Conservation (phyloP, 2,888 invertebrate genomes). For the Rhamnusium bicolor region DNA sequence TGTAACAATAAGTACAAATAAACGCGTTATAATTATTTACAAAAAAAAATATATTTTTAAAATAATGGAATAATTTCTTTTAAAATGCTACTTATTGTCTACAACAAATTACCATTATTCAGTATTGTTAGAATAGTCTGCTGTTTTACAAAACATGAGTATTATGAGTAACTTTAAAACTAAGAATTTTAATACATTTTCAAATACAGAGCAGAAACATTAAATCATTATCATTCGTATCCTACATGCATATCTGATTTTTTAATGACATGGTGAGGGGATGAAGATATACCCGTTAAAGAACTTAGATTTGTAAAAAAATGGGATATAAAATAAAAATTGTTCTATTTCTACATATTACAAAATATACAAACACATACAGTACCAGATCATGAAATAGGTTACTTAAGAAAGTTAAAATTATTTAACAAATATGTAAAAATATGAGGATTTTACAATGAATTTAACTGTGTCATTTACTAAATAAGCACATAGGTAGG, state of each 20-base stretch:
- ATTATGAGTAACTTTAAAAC: neutral
- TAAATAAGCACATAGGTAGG: no score
- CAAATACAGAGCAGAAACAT: no score
- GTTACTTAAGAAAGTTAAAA: neutral
- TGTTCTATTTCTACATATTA: neutral
- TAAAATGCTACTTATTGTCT: constrained; percentile 5
- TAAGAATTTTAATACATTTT: no score
- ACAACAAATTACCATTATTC: neutral
- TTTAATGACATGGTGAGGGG: neutral
- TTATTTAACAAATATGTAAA: neutral
- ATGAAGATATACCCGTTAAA: constrained; percentile 7
- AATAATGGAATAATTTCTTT: neutral
- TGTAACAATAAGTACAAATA: constrained; percentile 65
- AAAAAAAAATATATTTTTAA: neutral
- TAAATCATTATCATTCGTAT: no score
- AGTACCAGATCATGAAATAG: neutral
- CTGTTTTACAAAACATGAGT: neutral
- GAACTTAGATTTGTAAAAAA: neutral
- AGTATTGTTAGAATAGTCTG: neutral
- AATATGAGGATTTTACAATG: no score
- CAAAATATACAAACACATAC: constrained; percentile 1
- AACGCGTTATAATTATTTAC: constrained; percentile 17
- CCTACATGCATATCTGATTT: no score
- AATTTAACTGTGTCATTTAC: no score
- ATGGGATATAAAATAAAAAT: neutral